These are phyloP conservation scores for Dipodomys spectabilis DNA, from an alignment of 2,113 vertebrate genomes.

Conservation along the genomic window DNA sequence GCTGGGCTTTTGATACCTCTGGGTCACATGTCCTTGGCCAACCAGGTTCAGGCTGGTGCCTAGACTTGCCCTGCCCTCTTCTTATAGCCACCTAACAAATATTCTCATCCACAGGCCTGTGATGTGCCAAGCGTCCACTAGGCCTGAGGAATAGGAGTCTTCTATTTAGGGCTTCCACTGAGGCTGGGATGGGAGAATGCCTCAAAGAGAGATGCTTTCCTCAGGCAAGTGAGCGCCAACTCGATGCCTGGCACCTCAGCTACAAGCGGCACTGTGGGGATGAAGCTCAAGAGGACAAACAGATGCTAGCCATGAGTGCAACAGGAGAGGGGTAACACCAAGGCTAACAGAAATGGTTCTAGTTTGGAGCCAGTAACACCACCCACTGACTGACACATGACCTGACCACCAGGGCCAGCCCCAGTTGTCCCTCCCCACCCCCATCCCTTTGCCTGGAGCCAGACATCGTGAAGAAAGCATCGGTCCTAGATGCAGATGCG, in stretches of 20 bases:
- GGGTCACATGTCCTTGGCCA: not conserved
- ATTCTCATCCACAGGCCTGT: not conserved
- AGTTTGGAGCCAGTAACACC: not conserved
- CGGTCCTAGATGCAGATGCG: no score
- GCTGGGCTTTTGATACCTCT: not conserved
- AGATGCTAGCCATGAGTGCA: not conserved
- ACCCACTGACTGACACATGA: not conserved
- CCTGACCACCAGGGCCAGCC: not conserved
- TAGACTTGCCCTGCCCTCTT: conserved; percentile 4
- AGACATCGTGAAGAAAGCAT: not conserved
- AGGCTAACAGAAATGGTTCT: not conserved
- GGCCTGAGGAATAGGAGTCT: not conserved
- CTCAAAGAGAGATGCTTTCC: not conserved
- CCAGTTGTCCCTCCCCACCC: no score
- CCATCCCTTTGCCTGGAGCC: not conserved
- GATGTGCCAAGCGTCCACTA: not conserved
- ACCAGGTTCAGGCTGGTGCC: not conserved
- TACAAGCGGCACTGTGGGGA: not conserved
- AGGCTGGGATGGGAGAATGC: not conserved
- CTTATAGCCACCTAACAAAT: not conserved
- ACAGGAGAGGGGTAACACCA: not conserved
- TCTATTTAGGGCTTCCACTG: not conserved
- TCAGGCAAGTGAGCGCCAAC: not conserved
- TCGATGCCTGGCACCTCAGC: not conserved
- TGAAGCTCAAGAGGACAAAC: not conserved